phyloP scores from a whole-genome alignment of 2,888 invertebrate species.

The Criorhina ranunculi region DNA sequence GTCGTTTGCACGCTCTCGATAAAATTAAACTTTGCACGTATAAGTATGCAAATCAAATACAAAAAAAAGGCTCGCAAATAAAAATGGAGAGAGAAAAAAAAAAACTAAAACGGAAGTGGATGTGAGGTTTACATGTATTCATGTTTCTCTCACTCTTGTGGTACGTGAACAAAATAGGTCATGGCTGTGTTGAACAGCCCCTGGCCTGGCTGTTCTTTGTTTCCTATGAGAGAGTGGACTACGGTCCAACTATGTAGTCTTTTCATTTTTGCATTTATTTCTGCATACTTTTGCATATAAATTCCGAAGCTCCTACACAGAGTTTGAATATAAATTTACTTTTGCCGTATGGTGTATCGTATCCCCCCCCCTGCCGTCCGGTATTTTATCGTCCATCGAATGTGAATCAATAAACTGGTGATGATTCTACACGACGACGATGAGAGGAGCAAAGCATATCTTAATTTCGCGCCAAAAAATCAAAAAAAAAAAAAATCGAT shows the following conservation, averaged over 20 bases:
- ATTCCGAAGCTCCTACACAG: conserved; percentile 43
- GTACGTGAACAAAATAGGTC: conserved; percentile 59
- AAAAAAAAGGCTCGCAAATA: conserved; percentile 6
- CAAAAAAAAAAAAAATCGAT: not conserved
- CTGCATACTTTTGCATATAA: conserved; percentile 63
- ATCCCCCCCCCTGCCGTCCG: too few species aligned
- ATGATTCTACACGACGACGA: not conserved
- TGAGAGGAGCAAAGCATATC: not conserved
- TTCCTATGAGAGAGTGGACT: conserved; percentile 36
- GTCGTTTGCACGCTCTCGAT: conserved; percentile 57
- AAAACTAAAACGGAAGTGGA: conserved; percentile 61
- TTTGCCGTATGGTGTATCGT: not conserved
- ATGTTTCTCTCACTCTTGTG: conserved; percentile 23
- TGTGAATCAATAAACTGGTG: not conserved
- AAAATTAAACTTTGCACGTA: conserved; percentile 64
- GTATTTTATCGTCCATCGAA: not conserved
- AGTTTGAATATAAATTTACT: conserved; percentile 32
- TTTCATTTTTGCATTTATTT: conserved; percentile 49
- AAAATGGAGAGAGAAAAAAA: conserved; percentile 1
- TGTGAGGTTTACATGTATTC: conserved; percentile 49
- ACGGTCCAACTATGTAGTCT: conserved; percentile 43
- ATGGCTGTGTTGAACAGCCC: conserved; percentile 39
- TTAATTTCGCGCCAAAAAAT: conserved; percentile 12
- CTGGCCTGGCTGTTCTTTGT: not conserved
- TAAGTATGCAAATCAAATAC: conserved; percentile 52